A percentile compares a stretch with the other conserved stretches of the same genome.
Conservation (phyloP, 2,797 vertebrate genomes). For the Percopsis omiscomaycus region DNA sequence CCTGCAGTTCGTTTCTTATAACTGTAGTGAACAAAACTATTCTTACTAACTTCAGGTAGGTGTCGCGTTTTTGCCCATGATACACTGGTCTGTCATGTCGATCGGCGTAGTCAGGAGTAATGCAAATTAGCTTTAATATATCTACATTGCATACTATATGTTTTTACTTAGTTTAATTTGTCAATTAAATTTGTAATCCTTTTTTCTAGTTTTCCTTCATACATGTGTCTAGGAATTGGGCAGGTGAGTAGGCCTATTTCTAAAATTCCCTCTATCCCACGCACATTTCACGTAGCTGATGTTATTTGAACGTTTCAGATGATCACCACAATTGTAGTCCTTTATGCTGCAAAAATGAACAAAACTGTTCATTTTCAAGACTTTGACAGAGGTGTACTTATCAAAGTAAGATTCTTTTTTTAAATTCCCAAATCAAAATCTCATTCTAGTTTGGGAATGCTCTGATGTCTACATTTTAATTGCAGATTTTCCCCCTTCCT, state of each 20-base stretch:
- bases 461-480: slow-evolving; percentile 23
- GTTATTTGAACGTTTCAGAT: slow-evolving; percentile 75
- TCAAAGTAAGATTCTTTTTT: slow-evolving; percentile 76
- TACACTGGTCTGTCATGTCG: too few relatives aligned
- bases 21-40: slow-evolving; percentile 89
- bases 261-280: background rate
- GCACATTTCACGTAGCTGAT: background rate
- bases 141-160: too few relatives aligned
- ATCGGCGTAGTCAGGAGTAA: too few relatives aligned
- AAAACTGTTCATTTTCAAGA: slow-evolving; percentile 86
- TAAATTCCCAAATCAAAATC: background rate
- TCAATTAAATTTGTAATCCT: background rate
- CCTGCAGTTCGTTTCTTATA: slow-evolving; percentile 82
- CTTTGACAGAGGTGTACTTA: slow-evolving; percentile 82
- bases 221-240: slow-evolving; percentile 73
- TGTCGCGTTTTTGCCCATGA: background rate
- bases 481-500: slow-evolving; percentile 91
- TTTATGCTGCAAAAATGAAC: slow-evolving; percentile 85
- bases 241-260: slow-evolving; percentile 63
- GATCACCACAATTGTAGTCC: slow-evolving; percentile 84
- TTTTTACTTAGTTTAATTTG: background rate
- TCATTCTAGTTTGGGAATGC: background rate
- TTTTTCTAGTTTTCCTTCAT: slow-evolving; percentile 75
- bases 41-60: slow-evolving; percentile 88
- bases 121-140: too few relatives aligned